Evolutionary conservation across 2,888 invertebrate species (phyloP), one percentile per base, ranked within the genome.

Genomic region (Bombylius major): DNA sequence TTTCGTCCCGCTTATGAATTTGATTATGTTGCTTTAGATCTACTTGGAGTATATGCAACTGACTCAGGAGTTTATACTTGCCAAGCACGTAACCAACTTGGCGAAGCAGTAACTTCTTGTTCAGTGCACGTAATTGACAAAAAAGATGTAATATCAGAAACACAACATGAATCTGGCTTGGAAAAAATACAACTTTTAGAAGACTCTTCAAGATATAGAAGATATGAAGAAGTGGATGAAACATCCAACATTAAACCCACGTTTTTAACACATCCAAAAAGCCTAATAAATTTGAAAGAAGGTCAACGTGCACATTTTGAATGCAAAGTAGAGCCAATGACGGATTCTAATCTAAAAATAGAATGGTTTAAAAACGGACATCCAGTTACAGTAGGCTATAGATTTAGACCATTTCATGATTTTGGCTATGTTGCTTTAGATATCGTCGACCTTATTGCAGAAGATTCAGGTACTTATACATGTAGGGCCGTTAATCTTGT

Each of bases 361-460:
- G 96, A 96, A 75, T 98, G 97, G 97, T 94, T 82, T 69, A 94
- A 92, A 70, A 91, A 99, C 73, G 95, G 94, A 48, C 84, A 89
- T 64, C 94, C 96, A 34, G 85, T 99, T 54, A 93, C 89, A 23
- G 84, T 94, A 69, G 96, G 95, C 51, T 94, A 95, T 70, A 83
- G 96, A 67, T 97, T 95, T 79, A 83, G 94, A 65, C 95, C 96
- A 57, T 93, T 95, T 70, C 95, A 96, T 71, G 98, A 99, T 74
- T 98, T 99, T 75, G 98, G 98, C 47, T 98, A 96, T 70, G 98
- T 98, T 32, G 96, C 97, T 14, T 79, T 99, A 60, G 98, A 98
- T 69, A 92, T 99, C 61, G 85, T 96, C 62, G 96, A 96, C 70
- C 78, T 95, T 55, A 96, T 96, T 69, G 91, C 95, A 55, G 97